These are phyloP conservation scores for Heloderma charlesbogerti DNA, from an alignment of 2,113 vertebrate genomes.

Conservation along the genomic window DNA sequence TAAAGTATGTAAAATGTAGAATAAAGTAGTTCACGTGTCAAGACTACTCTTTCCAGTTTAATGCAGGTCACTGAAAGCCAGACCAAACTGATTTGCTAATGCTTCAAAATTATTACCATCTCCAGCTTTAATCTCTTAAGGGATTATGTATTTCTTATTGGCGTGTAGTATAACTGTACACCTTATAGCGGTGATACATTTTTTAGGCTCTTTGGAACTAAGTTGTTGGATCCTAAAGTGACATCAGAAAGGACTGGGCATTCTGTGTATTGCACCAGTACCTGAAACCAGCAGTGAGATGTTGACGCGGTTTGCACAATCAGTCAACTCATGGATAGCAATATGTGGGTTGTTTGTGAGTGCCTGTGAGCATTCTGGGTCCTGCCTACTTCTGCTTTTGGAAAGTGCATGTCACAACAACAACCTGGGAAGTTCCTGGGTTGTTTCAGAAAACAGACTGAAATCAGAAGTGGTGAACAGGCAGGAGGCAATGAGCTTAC, in stretches of 20 bases:
- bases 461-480: too few relatives aligned
- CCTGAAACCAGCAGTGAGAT: not conserved
- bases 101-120: not conserved
- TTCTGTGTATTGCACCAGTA: not conserved
- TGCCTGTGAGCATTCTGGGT: too few relatives aligned
- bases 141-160: not conserved
- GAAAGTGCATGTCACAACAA: too few relatives aligned
- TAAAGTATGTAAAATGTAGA: not conserved
- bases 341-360: too few relatives aligned
- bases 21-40: not conserved
- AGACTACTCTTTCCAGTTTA: not conserved
- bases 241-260: not conserved
- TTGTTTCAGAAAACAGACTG: too few relatives aligned
- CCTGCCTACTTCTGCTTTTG: too few relatives aligned
- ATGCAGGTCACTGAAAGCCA: not conserved
- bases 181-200: not conserved
- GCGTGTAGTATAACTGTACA: not conserved
- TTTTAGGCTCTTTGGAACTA: not conserved
- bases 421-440: too few relatives aligned
- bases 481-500: too few relatives aligned
- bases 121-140: not conserved
- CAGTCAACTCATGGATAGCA: too few relatives aligned
- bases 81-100: not conserved
- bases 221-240: not conserved
- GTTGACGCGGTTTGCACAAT: too few relatives aligned